Evolutionary conservation across 2,113 vertebrate species (phyloP), one percentile per base, ranked within the genome.

Genomic region (Rhizomys pruinosus): DNA sequence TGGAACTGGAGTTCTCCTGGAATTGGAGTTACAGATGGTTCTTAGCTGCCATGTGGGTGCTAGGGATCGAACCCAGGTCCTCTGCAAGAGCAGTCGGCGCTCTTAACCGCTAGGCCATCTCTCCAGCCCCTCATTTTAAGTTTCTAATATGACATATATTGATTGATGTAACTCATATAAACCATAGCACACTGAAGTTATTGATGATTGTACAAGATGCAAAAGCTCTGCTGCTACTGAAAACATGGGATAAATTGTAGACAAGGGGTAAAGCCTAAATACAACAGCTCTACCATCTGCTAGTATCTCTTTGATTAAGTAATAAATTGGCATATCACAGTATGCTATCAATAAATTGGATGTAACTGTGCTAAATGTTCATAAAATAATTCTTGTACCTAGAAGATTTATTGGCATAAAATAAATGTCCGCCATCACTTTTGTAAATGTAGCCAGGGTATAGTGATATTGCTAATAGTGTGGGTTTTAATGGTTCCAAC

Each of bases 261-360:
- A 20, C 19, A 61, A 17, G 17, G 10, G 1, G 3, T 34, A 1
- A 37, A 61, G 7, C 22, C 20, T 64, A 1, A 29, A 4, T 20
- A 25, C 47, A 82, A 59, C 27, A 72, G 2, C 15, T 80, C n/a
- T 87, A 12, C 5, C 25, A 16, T 52, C 5, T 76, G 52, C 7
- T 52, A 52, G 10, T 34, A 59, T 34, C 57, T 27, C 37, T 39
- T 2, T 37, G 34, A 37, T 23, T 90, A 23, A 52, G 47, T 52
- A 52, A 52, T 52, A 52, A 76, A 1, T 61, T 73, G 59, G 1
- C 71, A 23, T 37, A 19, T 69, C 19, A 64, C 27, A 63, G 11
- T 72, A n/a, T 17, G 59, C 23, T 66, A 72, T 59, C 32, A 63
- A 5, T 74, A 80, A 93, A 74, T 66, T 42, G 20, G 2, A 4